phyloP scores from a whole-genome alignment of 2,888 invertebrate species.

The Pyrochroa serraticornis region DNA sequence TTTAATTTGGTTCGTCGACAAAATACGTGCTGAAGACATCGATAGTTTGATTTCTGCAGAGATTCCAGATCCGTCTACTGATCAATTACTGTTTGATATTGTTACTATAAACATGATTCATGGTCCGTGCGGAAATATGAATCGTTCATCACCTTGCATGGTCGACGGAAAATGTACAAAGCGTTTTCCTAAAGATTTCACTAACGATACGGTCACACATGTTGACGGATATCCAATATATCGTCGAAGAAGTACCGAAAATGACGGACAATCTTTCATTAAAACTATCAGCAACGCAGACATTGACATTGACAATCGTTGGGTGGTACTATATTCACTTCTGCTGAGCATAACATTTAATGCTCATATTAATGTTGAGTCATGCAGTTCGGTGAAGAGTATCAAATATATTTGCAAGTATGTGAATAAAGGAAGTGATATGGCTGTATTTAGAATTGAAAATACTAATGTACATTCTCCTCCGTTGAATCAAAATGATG shows the following conservation, averaged over 20 bases:
- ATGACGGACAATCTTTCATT: not conserved
- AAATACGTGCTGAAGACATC: constrained; percentile 4
- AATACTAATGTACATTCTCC: constrained; percentile 10
- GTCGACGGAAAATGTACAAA: constrained; percentile 49
- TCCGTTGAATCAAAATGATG: too few relatives aligned
- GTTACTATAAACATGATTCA: constrained; percentile 54
- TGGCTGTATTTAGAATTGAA: constrained; percentile 31
- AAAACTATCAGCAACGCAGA: too few relatives aligned
- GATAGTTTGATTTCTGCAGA: constrained; percentile 49
- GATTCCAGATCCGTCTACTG: constrained; percentile 42
- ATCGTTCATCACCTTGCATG: constrained; percentile 50
- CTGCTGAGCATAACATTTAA: constrained; percentile 38
- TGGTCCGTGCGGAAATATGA: constrained; percentile 53
- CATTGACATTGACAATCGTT: too few relatives aligned
- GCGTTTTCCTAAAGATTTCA: constrained; percentile 27
- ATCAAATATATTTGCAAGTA: constrained; percentile 57
- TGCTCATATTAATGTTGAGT: constrained; percentile 55
- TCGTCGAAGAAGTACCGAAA: constrained; percentile 8
- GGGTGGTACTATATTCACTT: too few relatives aligned
- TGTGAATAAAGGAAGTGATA: constrained; percentile 53
- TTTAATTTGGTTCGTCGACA: constrained; percentile 31
- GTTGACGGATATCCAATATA: constrained; percentile 27
- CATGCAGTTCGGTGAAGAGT: constrained; percentile 53
- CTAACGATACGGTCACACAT: constrained; percentile 21
- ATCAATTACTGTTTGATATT: constrained; percentile 42